phyloP scores from a whole-genome alignment of 1,140 invertebrate genomes.

The Cydia strobilella region DNA sequence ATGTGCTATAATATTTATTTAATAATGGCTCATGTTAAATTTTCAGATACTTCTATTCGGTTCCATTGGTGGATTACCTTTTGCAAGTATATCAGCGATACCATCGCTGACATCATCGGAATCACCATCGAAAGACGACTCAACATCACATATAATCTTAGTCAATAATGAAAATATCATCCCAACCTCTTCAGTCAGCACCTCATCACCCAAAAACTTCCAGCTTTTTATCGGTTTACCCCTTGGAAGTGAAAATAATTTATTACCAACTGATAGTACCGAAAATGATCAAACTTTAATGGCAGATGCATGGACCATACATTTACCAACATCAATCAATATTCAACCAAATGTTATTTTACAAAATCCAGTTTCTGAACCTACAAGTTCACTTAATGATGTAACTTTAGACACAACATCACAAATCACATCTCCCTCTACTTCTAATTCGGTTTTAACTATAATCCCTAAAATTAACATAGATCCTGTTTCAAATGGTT shows the following conservation, averaged over 20 bases:
- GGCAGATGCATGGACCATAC: neutral
- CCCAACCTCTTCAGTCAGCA: neutral
- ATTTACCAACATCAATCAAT: neutral
- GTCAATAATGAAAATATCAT: neutral
- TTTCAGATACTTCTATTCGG: conserved; percentile 13
- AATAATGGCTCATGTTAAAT: neutral
- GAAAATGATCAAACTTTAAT: neutral
- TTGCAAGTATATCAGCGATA: conserved; percentile 22
- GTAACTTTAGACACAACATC: neutral
- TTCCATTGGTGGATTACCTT: conserved; percentile 5
- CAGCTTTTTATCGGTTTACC: neutral
- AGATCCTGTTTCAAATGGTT: neutral
- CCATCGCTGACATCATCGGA: neutral
- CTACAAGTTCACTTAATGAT: neutral
- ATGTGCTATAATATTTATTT: too few species aligned
- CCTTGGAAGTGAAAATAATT: neutral
- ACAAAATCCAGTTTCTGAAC: neutral
- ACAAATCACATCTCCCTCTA: neutral
- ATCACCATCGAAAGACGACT: neutral
- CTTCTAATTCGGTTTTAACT: neutral
- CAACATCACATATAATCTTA: neutral
- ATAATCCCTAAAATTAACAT: neutral
- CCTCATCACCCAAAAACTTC: neutral
- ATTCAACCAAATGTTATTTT: neutral
- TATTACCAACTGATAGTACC: neutral